Conservation (phyloP, 2,888 invertebrate species). For the Sarcophaga rosellei region DNA sequence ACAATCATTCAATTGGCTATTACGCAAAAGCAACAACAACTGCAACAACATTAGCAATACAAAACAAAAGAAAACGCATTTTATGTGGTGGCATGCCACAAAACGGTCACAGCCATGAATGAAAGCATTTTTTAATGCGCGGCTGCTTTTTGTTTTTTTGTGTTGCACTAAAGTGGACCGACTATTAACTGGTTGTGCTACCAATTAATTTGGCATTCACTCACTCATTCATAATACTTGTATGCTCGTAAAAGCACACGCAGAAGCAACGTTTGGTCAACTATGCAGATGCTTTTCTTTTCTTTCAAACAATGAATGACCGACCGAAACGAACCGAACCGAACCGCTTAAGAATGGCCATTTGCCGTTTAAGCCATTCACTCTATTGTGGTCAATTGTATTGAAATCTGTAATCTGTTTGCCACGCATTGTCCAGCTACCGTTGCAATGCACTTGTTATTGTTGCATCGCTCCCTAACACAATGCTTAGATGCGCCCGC, state of each 20-base stretch:
- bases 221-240: constrained; percentile 30
- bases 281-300: constrained; percentile 26
- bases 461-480: constrained; percentile 29
- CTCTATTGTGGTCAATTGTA: constrained; percentile 41
- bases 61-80: constrained; percentile 54
- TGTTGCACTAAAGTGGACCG: constrained; percentile 25
- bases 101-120: constrained; percentile 47
- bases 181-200: constrained; percentile 65
- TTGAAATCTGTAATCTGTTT: constrained; percentile 71
- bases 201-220: constrained; percentile 68
- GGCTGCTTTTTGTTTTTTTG: constrained; percentile 7
- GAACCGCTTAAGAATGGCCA: constrained; percentile 17
- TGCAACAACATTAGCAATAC: constrained; percentile 32
- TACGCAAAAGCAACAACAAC: not conserved
- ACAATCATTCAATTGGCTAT: not conserved
- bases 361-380: constrained; percentile 38
- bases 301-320: constrained; percentile 59
- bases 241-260: not conserved
- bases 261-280: not conserved
- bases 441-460: not conserved
- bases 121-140: constrained; percentile 26
- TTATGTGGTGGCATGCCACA: constrained; percentile 50
- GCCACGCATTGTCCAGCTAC: constrained; percentile 20
- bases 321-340: not conserved
- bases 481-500: constrained; percentile 14